Evolutionary conservation across 2,797 vertebrate genomes (phyloP).

Genomic region (Gymnothorax reevesii): DNA sequence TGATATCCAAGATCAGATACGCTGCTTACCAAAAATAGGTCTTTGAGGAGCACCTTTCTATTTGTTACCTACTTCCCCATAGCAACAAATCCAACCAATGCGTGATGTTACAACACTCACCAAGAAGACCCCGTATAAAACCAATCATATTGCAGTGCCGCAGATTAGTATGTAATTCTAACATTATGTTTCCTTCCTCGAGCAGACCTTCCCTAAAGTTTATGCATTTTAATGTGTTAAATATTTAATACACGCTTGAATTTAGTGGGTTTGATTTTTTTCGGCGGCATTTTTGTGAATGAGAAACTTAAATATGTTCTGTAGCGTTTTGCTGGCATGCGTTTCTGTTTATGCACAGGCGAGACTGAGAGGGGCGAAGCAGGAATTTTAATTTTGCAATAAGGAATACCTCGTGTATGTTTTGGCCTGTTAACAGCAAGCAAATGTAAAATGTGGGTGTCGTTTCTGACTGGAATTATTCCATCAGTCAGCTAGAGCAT

Average conservation of each 20-base stretch:
- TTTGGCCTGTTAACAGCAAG: background rate
- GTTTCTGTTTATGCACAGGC: background rate
- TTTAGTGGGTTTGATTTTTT: background rate
- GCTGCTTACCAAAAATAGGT: constrained; percentile 7
- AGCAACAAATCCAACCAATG: background rate
- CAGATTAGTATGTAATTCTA: background rate
- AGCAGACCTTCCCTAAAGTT: background rate
- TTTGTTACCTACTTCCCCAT: background rate
- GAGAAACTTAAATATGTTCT: background rate
- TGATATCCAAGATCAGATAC: constrained; percentile 1
- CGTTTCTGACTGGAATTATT: constrained; percentile 5
- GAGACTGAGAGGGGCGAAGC: background rate
- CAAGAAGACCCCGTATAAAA: background rate
- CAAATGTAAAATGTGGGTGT: background rate
- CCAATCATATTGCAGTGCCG: background rate
- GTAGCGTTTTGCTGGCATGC: background rate
- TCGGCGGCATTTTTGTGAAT: background rate
- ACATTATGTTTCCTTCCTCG: background rate
- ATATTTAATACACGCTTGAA: background rate
- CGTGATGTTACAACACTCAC: background rate
- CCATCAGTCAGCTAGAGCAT: background rate
- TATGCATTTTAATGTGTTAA: background rate
- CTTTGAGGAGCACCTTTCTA: background rate
- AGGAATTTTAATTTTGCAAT: background rate
- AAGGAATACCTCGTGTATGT: background rate